Evolutionary conservation across 2,888 invertebrate species (phyloP), one percentile per base, ranked within the genome.

Genomic region (Campoplex nolae): DNA sequence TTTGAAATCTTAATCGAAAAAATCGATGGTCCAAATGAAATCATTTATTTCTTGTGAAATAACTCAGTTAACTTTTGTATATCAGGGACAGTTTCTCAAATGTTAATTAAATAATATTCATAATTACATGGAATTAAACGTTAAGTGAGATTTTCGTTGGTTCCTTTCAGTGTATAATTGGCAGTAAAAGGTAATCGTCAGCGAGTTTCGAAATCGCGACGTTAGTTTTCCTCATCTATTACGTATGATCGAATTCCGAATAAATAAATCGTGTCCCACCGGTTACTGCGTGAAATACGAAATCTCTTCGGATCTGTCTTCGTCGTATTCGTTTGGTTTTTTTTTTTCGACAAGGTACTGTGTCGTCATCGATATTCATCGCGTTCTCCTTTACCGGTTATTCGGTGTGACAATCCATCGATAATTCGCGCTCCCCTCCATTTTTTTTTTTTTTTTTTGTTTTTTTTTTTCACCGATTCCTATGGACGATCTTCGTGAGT

Each of bases 311-410:
- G 62, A 32, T 62, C 32, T 32, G 1, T 32, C 32, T 62, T 62
- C 32, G n/a, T 79, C 32, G n/a, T 79, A 16, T 13, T 23, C 70
- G 56, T 70, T 70, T 6, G 3, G 23, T 23, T 23, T 23, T 38
- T 23, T 23, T 38, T 68, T 77, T 71, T 35, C 56, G 45, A 79
- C 45, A 45, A 23, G 23, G 48, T 51, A 32, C 23, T 71, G 18
- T n/a, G 58, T 62, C 83, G 58, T 76, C 58, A 70, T 83, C 76
- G 76, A 83, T 83, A 83, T 51, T 70, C 83, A 71, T 83, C 76
- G 68, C 58, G 76, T 70, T 51, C 76, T 70, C 58, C 45, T 76
- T 83, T 62, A 23, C 76, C 68, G 70, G 68, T 76, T 83, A 35
- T 74, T 82, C 28, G 62, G 45, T 23, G 68, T 48, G 58, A 76